Evolutionary conservation across 2,797 vertebrate species (phyloP), one percentile per base, ranked within the genome.

Genomic region (Spizella passerina): DNA sequence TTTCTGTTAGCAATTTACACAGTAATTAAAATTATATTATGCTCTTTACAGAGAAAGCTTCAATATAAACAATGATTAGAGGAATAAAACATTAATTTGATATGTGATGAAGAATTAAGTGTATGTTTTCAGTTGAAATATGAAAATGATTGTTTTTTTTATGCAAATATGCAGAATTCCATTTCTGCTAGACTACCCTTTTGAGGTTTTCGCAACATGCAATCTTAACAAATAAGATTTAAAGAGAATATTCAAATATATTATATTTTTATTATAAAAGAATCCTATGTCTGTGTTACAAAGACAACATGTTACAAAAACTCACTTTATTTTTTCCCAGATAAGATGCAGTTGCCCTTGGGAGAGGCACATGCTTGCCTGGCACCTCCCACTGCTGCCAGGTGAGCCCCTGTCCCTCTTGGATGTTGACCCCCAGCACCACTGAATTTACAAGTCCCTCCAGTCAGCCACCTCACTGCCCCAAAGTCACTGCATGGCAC

Each of bases 401-500:
- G 38, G 18, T 5, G 19, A 78, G 32, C 9, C 38, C 26, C 84
- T 10, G 18, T 6, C 2, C 27, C 21, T 5, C 30, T 57, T 8
- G 1, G 32, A 57, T n/a, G n/a, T n/a, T n/a, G n/a, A n/a, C 20
- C 12, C 27, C 0, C 0, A 16, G 22, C 23, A 39, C n/a, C 29
- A 2, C 10, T 1, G n/a, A 22, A 12, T 16, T 13, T 6, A 6
- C 24, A 22, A 6, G 24, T n/a, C 6, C 14, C 14, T 59, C 14
- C 1, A 1, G 7, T 15, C 50, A n/a, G 59, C 17, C 79, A 14
- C 2, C 3, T 10, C 36, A 4, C 20, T 30, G 4, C 10, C 19
- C 30, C 44, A 44, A 23, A 12, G 55, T 5, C 46, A 12, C 50
- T 21, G 27, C 38, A 4, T 1, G 0, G 29, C 72, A n/a, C 24